Base-by-base conservation (phyloP, 2,888 invertebrate species). In the Drosophila diplacantha region DNA sequence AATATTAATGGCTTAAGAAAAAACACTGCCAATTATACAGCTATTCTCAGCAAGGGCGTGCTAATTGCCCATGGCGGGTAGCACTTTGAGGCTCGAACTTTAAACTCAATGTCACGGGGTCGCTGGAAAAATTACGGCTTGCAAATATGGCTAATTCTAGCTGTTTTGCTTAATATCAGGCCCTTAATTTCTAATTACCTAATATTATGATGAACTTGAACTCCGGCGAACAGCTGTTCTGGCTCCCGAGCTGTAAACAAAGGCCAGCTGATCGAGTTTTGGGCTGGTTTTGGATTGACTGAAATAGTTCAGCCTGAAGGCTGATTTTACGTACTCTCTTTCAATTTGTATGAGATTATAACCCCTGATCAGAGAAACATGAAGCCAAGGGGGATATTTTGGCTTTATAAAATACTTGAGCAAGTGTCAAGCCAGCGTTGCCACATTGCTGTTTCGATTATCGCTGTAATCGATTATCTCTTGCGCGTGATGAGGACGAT, bases 391-490 rank as follows among this genome's bases (percentile, higher is more conserved):
- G 2, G 3, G 6, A 20, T 41, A 11, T 11, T 32, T 4, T n/a
- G 5, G 3, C 11, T 16, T 41, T 29, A 18, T 18, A 18, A 44
- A 26, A 16, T 7, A 14, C 22, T 37, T n/a, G 35, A 16, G 59
- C 29, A 58, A 62, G 29, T 22, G 38, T 53, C 32, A 47, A 34
- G 34, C 5, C 39, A 16, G 34, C 18, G 60, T 61, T 61, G 61
- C 61, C 61, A 50, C 60, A 61, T n/a, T 1, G 9, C 41, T 22
- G 58, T 22, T 26, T 59, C 39, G 26, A 62, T 49, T 32, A 24
- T n/a, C n/a, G n/a, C n/a, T n/a, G n/a, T 35, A 50, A 64, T 61
- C 60, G 63, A 60, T 60, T 63, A 35, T 38, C 63, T 39, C 24
- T 20, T 14, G 22, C 12, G 18, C 20, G 16, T n/a, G 37, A 44